These are phyloP conservation scores for Jordanella pulchra DNA, from an alignment of 2,797 vertebrate species.

Conservation along the genomic window DNA sequence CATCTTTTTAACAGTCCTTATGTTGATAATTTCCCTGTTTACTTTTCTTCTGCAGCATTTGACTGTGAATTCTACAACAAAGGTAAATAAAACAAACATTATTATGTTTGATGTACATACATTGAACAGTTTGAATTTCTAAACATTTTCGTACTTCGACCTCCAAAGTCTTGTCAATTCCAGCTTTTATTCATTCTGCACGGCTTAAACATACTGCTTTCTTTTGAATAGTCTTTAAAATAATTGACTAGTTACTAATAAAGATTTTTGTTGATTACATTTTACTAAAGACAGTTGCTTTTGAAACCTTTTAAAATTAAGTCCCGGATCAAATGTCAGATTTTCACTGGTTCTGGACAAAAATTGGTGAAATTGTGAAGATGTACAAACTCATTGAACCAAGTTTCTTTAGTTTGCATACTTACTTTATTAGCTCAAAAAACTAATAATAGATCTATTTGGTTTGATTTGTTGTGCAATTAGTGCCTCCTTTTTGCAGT, in stretches of 20 bases:
- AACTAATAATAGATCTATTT: not conserved
- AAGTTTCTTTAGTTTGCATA: too few relatives aligned
- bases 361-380: not conserved
- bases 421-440: not conserved
- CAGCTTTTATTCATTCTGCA: not conserved
- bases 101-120: not conserved
- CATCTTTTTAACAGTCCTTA: not conserved
- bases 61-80: slow-evolving; percentile 99
- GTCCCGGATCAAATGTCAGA: not conserved
- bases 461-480: not conserved
- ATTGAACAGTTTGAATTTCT: not conserved
- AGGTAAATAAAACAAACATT: slow-evolving; percentile 77
- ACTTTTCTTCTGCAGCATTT: slow-evolving; percentile 82
- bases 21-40: not conserved
- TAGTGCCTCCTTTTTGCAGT: slow-evolving; percentile 72
- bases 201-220: not conserved
- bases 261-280: not conserved
- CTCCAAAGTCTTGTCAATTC: not conserved
- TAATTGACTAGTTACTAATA: not conserved
- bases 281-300: not conserved
- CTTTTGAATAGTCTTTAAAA: not conserved
- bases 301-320: not conserved
- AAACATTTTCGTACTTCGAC: not conserved
- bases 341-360: not conserved
- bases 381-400: too few relatives aligned